A percentile compares a stretch with the other conserved stretches of the same genome.
Conservation (phyloP, 2,888 invertebrate genomes). For the Zygothrica quintamaculata region DNA sequence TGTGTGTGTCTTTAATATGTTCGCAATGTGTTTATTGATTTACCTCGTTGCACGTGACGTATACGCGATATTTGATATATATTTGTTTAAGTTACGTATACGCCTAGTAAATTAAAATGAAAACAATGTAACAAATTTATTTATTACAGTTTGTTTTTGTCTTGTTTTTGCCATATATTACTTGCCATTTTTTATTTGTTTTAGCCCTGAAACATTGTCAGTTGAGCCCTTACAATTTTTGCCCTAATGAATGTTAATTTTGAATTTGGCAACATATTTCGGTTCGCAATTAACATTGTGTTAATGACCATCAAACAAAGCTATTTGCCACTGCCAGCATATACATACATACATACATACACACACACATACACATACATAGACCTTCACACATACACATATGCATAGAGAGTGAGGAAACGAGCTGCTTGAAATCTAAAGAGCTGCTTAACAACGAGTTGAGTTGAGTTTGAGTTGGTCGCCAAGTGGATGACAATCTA, state of each 20-base stretch:
- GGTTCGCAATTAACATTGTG: constrained; percentile 53
- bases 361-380: constrained; percentile 13
- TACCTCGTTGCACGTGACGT: constrained; percentile 64
- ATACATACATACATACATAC: constrained; percentile 13
- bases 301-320: constrained; percentile 52
- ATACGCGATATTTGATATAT: constrained; percentile 51
- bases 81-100: constrained; percentile 54
- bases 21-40: constrained; percentile 55
- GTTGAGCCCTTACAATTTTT: constrained; percentile 34
- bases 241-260: constrained; percentile 62
- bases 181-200: constrained; percentile 14
- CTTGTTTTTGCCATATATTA: constrained; percentile 57
- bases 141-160: constrained; percentile 36
- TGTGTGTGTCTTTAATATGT: too few species aligned
- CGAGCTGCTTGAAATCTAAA: constrained; percentile 20
- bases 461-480: constrained; percentile 25
- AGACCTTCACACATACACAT: constrained; percentile 12
- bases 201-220: constrained; percentile 13
- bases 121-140: constrained; percentile 11
- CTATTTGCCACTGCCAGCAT: constrained; percentile 37
- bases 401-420: constrained; percentile 1
- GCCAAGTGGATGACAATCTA: constrained; percentile 46
- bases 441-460: constrained; percentile 47
- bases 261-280: constrained; percentile 34
- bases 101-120: constrained; percentile 33